A percentile compares a stretch with the other conserved stretches of the same genome.
Evolutionary conservation across 2,113 vertebrate genomes (phyloP).

Genomic region (Cyanoliseus patagonus): DNA sequence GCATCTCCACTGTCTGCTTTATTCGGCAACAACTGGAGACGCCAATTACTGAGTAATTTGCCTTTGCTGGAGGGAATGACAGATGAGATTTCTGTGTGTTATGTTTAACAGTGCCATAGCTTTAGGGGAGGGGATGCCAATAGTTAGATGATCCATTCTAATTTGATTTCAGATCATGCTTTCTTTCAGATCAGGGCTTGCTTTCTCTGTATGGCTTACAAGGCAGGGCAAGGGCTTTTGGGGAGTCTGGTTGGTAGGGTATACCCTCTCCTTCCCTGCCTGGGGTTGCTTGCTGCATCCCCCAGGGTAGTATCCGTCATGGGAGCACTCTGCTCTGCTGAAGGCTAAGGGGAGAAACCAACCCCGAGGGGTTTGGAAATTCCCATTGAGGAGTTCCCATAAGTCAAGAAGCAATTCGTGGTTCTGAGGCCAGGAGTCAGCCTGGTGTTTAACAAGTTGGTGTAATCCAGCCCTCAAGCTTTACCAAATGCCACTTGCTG

Average conservation of each 20-base stretch:
- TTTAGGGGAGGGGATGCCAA: background rate
- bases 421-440: background rate
- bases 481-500: rapidly evolving
- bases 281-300: background rate
- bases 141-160: background rate
- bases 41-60: background rate
- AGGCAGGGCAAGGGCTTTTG: background rate
- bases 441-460: background rate
- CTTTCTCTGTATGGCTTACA: background rate
- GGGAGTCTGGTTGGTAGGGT: rapidly evolving
- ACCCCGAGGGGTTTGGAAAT: background rate
- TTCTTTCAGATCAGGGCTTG: background rate
- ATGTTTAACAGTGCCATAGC: background rate
- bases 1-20: rapidly evolving
- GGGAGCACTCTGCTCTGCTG: background rate
- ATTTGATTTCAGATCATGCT: background rate
- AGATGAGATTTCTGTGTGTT: background rate
- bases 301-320: rapidly evolving
- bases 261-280: background rate
- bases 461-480: background rate
- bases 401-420: background rate
- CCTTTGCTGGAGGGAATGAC: background rate
- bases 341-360: background rate
- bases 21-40: background rate
- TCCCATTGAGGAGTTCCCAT: background rate